Evolutionary conservation across 1,140 invertebrate species (phyloP).

Genomic region (Ptiloglossa arizonensis): DNA sequence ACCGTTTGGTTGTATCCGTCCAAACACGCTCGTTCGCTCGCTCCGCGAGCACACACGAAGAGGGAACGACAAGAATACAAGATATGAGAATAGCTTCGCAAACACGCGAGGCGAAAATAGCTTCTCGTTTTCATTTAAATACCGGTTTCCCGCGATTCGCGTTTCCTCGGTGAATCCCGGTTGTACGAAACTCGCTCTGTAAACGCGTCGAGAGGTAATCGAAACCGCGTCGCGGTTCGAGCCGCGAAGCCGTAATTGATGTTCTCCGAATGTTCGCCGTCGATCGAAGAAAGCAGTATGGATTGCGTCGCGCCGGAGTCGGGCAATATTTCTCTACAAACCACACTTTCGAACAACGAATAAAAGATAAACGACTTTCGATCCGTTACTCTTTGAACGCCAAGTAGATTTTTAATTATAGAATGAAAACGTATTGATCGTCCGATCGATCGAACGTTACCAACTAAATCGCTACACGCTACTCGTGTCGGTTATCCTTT

Average conservation of each 20-base stretch:
- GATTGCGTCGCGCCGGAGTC: neutral
- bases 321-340: too few relatives aligned
- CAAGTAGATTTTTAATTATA: too few relatives aligned
- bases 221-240: conserved; percentile 9
- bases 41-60: neutral
- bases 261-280: neutral
- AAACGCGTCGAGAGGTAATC: conserved; percentile 6
- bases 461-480: too few relatives aligned
- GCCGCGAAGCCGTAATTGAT: neutral
- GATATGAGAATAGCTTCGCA: neutral
- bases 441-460: too few relatives aligned
- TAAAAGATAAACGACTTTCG: too few relatives aligned
- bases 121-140: conserved; percentile 23
- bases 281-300: neutral
- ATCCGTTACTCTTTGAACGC: too few relatives aligned
- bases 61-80: neutral
- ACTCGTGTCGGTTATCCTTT: too few relatives aligned
- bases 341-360: too few relatives aligned
- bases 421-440: too few relatives aligned
- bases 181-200: neutral
- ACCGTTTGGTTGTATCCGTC: neutral
- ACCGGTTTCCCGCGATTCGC: neutral
- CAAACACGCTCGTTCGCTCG: neutral
- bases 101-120: conserved; percentile 30
- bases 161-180: neutral